phyloP scores from a whole-genome alignment of 1,140 invertebrate species.

The Zaprionus lachaisei region DNA sequence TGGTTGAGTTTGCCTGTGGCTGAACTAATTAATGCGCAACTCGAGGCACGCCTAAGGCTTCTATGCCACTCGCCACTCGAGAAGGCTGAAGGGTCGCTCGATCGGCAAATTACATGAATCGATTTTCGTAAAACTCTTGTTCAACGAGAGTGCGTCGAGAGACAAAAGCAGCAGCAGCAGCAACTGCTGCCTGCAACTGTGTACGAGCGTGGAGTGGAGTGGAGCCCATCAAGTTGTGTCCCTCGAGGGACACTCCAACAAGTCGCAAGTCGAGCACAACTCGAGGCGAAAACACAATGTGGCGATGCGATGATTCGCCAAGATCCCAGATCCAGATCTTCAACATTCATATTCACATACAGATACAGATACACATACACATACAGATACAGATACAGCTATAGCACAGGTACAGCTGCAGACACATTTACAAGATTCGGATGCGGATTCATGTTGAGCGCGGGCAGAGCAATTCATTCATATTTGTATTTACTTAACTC shows the following conservation, averaged over 20 bases:
- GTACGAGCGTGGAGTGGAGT: conserved; percentile 3
- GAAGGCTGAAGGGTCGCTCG: conserved; percentile 16
- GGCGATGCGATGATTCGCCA: conserved; percentile 67
- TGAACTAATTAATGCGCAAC: conserved; percentile 76
- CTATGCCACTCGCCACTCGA: conserved; percentile 9
- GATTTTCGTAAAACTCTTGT: conserved; percentile 42
- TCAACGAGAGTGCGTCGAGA: conserved; percentile 17
- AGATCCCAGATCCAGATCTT: conserved; percentile 61
- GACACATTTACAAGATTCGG: conserved; percentile 49
- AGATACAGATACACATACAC: conserved; percentile 36
- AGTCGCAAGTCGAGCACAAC: conserved; percentile 36
- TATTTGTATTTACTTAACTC: conserved; percentile 81
- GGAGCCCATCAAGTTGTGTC: background rate
- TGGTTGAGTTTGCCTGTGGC: conserved; percentile 60
- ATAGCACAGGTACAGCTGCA: conserved; percentile 5
- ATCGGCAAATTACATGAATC: conserved; percentile 38
- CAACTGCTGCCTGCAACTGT: conserved; percentile 34
- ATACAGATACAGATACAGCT: conserved; percentile 14
- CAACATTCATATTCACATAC: conserved; percentile 59
- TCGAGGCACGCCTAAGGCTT: conserved; percentile 61
- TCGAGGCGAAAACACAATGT: conserved; percentile 48
- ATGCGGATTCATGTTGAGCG: conserved; percentile 26
- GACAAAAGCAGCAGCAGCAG: conserved; percentile 29
- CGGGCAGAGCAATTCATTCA: conserved; percentile 73
- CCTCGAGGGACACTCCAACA: conserved; percentile 38